Conservation (phyloP, 2,888 invertebrate species). For the Cataglyphis rosenhaueri region DNA sequence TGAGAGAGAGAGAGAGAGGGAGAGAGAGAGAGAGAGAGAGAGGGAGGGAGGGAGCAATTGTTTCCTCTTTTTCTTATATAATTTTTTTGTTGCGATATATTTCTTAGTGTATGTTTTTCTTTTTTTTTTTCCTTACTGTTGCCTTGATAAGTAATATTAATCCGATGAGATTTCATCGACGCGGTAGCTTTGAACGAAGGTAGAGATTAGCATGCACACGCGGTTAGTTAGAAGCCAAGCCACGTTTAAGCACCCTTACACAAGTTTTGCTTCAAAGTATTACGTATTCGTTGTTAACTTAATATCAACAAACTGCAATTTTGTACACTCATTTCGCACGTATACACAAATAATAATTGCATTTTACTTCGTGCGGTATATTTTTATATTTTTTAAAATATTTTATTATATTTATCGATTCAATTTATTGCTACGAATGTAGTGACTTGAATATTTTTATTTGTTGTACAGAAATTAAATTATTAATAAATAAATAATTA, state of each 20-base stretch:
- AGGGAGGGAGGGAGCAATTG: no score
- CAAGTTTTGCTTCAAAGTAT: background rate
- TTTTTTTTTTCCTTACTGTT: background rate
- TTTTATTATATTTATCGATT: background rate
- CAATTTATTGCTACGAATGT: background rate
- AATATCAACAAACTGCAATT: background rate
- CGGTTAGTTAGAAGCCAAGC: conserved; percentile 59
- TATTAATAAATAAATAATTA: no score
- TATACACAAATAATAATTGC: background rate
- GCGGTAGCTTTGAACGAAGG: conserved; percentile 78
- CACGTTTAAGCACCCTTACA: conserved; percentile 10
- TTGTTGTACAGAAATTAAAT: background rate
- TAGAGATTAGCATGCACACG: conserved; percentile 77
- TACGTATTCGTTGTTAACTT: conserved; percentile 9
- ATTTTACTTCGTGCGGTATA: background rate
- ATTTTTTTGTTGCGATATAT: background rate
- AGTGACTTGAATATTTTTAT: background rate
- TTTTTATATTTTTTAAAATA: background rate
- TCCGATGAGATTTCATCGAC: conserved; percentile 80
- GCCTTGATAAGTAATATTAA: conserved; percentile 80
- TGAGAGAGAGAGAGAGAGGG: background rate
- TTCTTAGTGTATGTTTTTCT: conserved; percentile 33
- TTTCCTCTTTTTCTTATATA: background rate
- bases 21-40: no score
- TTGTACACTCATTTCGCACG: background rate